Base-by-base conservation (phyloP, 2,113 vertebrate species). In the Phalacrocorax carbo region DNA sequence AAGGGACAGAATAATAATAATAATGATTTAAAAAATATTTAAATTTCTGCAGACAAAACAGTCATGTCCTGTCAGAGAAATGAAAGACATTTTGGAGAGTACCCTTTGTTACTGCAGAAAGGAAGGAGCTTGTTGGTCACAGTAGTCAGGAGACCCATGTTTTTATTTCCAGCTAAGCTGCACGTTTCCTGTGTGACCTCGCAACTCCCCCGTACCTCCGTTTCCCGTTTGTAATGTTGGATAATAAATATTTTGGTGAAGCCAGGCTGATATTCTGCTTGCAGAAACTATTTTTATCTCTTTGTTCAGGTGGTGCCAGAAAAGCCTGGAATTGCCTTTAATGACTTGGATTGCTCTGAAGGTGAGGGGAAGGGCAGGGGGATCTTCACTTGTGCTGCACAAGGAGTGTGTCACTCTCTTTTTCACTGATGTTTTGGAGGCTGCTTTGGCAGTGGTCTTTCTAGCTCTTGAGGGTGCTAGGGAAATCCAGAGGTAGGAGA, bases 91-190 rank as follows among this genome's bases (percentile, higher is more conserved):
- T 90, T 92, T 57, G 58, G n/a, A 71, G 64, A 64, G 5, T 17
- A 81, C 40, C 26, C 36, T 88, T 88, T 90, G 30, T 92, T 68
- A n/a, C 2, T 82, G 58, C 27, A 84, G 49, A 92, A 84, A 95
- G 92, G 77, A 92, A 93, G 86, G 70, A 25, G 23, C 25, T 93
- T 86, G 40, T 61, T 88, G 88, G 57, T 84, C 83, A 69, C 72
- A 82, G 72, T 9, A 71, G 61, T 82, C 91, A 96, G 86, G 48
- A 92, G 95, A 92, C 27, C 5, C 7, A 9, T 57, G 80, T 49
- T 94, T 96, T 96, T 89, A 73, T 92, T 95, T 92, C 72, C 91
- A 94, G 48, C 86, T 89, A 80, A 49, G 77, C 62, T 86, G 83
- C 77, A 93, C 0, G 2, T 76, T 95, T 94, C 94, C 96, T 93